phyloP scores from a whole-genome alignment of 2,888 invertebrate genomes.

The Brachypterus glaber region DNA sequence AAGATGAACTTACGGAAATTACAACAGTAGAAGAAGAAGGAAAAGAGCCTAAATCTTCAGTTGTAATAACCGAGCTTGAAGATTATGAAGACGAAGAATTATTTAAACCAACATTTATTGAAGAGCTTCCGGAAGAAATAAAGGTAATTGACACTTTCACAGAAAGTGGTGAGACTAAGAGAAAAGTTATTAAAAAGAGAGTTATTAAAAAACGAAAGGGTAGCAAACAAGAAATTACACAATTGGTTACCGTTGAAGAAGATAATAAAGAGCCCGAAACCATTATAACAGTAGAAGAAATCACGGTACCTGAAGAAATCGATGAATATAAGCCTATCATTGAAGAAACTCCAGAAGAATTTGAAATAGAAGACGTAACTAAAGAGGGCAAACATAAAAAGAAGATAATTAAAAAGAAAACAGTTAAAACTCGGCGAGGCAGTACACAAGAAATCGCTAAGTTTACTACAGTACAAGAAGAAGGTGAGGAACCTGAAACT shows the following conservation, averaged over 20 bases:
- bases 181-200: constrained; percentile 36
- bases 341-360: constrained; percentile 25
- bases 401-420: constrained; percentile 11
- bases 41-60: constrained; percentile 32
- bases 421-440: constrained; percentile 28
- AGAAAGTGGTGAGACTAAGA: constrained; percentile 24
- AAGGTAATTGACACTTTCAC: constrained; percentile 33
- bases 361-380: constrained; percentile 32
- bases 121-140: constrained; percentile 38
- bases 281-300: constrained; percentile 29
- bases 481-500: constrained; percentile 34
- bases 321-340: constrained; percentile 17
- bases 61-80: constrained; percentile 29
- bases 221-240: constrained; percentile 37
- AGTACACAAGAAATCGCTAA: constrained; percentile 23
- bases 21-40: constrained; percentile 28
- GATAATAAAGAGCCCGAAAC: constrained; percentile 39
- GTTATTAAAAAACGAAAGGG: constrained; percentile 39
- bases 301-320: constrained; percentile 17
- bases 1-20: constrained; percentile 33
- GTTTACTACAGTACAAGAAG: constrained; percentile 30
- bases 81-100: constrained; percentile 21
- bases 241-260: constrained; percentile 41
- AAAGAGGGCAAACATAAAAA: constrained; percentile 18
- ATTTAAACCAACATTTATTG: constrained; percentile 27